Evolutionary conservation across 2,797 vertebrate genomes (phyloP), one percentile per base, ranked within the genome.

Genomic region (Petrocephalus sullivani): DNA sequence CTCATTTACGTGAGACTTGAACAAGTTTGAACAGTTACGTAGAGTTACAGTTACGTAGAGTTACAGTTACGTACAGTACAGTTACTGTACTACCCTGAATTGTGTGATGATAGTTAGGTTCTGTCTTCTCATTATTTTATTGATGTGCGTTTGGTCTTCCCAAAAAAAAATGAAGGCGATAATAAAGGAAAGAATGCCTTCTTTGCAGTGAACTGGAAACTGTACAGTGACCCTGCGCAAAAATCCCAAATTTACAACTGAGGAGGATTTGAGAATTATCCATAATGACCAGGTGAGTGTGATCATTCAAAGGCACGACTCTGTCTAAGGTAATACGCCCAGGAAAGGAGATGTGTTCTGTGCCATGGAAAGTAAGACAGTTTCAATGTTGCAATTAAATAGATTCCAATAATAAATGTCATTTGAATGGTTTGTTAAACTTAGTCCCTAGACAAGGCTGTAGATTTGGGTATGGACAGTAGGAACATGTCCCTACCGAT

Each of bases 171-270:
- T 81, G 5, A 9, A n/a, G 41, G 41, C n/a, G 41, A 49, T 81
- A 49, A 81, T 81, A 49, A 8, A 49, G 8, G 75, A 49, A 81
- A 21, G 28, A 10, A 46, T 86, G 56, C 10, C 53, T 58, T 60
- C 21, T 86, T 37, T 86, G 56, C 33, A 60, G 37, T 86, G 84
- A 86, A 28, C 28, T 86, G 51, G 83, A 85, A 85, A 51, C 54
- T 19, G 14, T 85, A 33, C 54, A 54, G 49, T 53, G 49, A 28
- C n/a, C 6, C 28, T 54, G 12, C 5, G 28, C 21, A 7, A 49
- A 28, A 1, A 23, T 10, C n/a, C 4, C 56, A 16, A 28, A 37
- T 37, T 56, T 33, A 57, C 23, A 12, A 23, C 84, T 19, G 9
- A 54, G 2, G 14, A 58, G 53, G 3, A 19, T 85, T 85, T 85